Evolutionary conservation across 2,888 invertebrate species (phyloP), one percentile per base, ranked within the genome.

Genomic region (Bruchidius siliquastri): DNA sequence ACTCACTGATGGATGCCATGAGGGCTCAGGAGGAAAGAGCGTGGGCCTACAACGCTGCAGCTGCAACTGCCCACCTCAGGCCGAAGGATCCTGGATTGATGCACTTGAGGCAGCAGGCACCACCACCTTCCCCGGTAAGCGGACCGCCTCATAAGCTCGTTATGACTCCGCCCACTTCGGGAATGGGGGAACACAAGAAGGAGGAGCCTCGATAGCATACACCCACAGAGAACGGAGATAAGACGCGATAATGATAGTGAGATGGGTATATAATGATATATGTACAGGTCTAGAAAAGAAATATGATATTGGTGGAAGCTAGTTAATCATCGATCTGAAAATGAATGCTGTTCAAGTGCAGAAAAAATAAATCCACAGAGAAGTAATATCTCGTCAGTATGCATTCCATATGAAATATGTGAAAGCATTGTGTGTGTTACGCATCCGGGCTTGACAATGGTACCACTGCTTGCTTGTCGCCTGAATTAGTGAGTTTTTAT

Each of bases 21-120:
- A 89, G 93, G 73, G 93, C 91, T 70, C 94, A 94, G 83, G 94
- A 94, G 81, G 94, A 94, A 81, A 93, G 94, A 85, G 91, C 94
- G 75, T 91, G 90, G 79, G 91, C 92, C 77, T 94, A 93, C 86
- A 80, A 79, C n/a, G 74, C 78, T 10, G 77, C n/a, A n/a, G n/a
- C 79, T 10, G 79, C 78, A 76, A 83, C 77, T 77, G 81, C 72
- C 72, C 78, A 75, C 74, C 80, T 86, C 88, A 76, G 84, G 89
- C 76, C 77, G 30, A 78, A 78, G 82, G 90, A 90, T 77, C 88
- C 89, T 2, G 87, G 87, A 49, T 83, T 90, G 79, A 87, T 91
- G 80, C 90, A 89, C 80, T 86, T 90, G 84, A 87, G 88, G 79
- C 89, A 89, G 0, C 88, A 88, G 0, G 88, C 88, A 0, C 88